Percentiles rank a stretch among this genome's conserved stretches.
Conservation (phyloP, 2,888 invertebrate species). For the Drosophila suboccidentalis region DNA sequence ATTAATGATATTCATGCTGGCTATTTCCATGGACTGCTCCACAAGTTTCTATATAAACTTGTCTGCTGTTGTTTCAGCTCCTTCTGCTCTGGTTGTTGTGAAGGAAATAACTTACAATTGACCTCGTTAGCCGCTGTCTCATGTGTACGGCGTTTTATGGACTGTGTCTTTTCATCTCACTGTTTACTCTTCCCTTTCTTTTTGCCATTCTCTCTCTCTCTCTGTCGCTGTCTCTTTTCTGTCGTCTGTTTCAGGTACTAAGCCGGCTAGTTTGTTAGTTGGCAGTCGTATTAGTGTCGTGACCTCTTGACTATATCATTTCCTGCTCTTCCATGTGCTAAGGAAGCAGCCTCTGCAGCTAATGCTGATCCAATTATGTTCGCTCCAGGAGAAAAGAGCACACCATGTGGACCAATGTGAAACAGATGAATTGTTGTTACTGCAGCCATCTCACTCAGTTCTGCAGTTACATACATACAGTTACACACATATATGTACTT, state of each 20-base stretch:
- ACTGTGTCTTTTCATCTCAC: conserved; percentile 33
- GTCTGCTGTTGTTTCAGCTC: conserved; percentile 22
- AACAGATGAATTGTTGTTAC: conserved; percentile 16
- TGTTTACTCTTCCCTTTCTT: conserved; percentile 15
- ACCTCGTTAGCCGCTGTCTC: conserved; percentile 75
- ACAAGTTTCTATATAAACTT: conserved; percentile 47
- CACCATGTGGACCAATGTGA: conserved; percentile 27
- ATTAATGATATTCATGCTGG: conserved; percentile 76
- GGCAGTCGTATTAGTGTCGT: conserved; percentile 62
- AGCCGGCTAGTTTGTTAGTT: conserved; percentile 68
- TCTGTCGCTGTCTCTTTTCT: conserved; percentile 20
- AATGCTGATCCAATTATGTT: conserved; percentile 75
- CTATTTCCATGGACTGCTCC: conserved; percentile 62
- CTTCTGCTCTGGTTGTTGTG: conserved; percentile 47
- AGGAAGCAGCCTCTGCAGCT: conserved; percentile 47
- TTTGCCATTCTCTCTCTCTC: conserved; percentile 17
- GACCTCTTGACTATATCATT: conserved; percentile 79
- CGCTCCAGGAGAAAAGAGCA: conserved; percentile 29
- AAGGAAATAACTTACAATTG: conserved; percentile 80
- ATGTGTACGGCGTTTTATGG: conserved; percentile 62
- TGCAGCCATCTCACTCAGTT: conserved; percentile 6
- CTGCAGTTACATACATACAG: conserved; percentile 1
- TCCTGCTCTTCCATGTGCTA: conserved; percentile 52
- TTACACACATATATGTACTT: not conserved
- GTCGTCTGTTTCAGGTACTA: conserved; percentile 34